Conservation (phyloP, 2,888 invertebrate species). For the Epicampocera succincta region DNA sequence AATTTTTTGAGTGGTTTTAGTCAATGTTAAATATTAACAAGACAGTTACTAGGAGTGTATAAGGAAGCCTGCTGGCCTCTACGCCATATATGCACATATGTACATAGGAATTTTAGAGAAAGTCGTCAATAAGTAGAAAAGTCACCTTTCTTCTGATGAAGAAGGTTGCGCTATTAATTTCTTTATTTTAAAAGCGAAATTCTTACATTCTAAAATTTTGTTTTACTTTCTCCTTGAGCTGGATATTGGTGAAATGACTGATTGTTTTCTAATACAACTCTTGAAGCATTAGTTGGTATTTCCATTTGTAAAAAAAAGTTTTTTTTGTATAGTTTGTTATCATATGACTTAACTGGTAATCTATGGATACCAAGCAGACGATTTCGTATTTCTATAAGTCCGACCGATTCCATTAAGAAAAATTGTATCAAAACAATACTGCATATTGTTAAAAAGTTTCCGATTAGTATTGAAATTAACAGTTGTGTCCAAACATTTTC, state of each 20-base stretch:
- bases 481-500: conserved; percentile 71
- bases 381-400: conserved; percentile 77
- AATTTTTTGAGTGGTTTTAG: too few species aligned
- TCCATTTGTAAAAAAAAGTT: conserved; percentile 76
- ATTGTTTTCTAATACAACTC: conserved; percentile 73
- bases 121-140: too few species aligned
- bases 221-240: conserved; percentile 21
- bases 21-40: too few species aligned
- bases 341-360: conserved; percentile 70
- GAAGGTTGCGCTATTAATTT: too few species aligned
- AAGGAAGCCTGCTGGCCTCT: too few species aligned
- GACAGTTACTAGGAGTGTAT: too few species aligned
- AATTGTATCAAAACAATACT: conserved; percentile 72
- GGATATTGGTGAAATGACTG: conserved; percentile 77
- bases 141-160: too few species aligned
- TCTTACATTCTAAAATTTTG: conserved; percentile 38
- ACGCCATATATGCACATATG: too few species aligned
- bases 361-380: conserved; percentile 74
- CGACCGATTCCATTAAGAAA: conserved; percentile 73
- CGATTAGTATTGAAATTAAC: conserved; percentile 71
- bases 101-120: too few species aligned
- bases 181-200: background rate
- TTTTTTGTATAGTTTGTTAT: conserved; percentile 75
- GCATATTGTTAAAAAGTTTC: conserved; percentile 70
- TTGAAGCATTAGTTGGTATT: conserved; percentile 73